These are phyloP conservation scores for Terrapene triunguis DNA, from an alignment of 2,113 vertebrate species.

Conservation along the genomic window DNA sequence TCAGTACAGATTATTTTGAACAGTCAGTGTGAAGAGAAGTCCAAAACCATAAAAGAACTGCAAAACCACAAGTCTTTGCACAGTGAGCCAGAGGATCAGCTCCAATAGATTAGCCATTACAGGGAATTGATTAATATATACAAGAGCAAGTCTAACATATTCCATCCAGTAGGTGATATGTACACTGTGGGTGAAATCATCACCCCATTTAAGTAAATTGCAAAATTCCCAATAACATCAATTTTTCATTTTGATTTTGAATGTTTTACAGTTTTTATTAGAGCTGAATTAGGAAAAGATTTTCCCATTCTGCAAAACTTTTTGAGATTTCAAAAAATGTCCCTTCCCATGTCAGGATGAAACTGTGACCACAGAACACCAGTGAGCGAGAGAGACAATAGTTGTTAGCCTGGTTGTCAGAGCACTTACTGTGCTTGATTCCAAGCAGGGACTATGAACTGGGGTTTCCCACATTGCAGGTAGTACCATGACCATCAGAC, in stretches of 20 bases:
- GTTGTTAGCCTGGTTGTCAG: too few relatives aligned
- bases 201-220: neutral
- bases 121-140: neutral
- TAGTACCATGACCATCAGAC: too few relatives aligned
- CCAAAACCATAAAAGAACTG: neutral
- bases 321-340: neutral
- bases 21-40: neutral
- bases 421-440: too few relatives aligned
- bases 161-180: neutral
- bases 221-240: neutral
- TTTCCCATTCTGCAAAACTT: neutral
- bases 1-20: neutral
- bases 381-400: too few relatives aligned
- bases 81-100: neutral
- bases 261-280: neutral
- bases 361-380: too few relatives aligned
- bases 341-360: too few relatives aligned
- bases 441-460: too few relatives aligned
- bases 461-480: too few relatives aligned
- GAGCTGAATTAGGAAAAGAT: neutral
- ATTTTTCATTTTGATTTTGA: neutral
- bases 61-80: neutral
- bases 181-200: neutral
- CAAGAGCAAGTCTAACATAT: neutral
- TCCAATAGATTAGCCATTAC: neutral